These are phyloP conservation scores for Thalassoma bifasciatum DNA, from an alignment of 2,113 vertebrate genomes.

Conservation along the genomic window DNA sequence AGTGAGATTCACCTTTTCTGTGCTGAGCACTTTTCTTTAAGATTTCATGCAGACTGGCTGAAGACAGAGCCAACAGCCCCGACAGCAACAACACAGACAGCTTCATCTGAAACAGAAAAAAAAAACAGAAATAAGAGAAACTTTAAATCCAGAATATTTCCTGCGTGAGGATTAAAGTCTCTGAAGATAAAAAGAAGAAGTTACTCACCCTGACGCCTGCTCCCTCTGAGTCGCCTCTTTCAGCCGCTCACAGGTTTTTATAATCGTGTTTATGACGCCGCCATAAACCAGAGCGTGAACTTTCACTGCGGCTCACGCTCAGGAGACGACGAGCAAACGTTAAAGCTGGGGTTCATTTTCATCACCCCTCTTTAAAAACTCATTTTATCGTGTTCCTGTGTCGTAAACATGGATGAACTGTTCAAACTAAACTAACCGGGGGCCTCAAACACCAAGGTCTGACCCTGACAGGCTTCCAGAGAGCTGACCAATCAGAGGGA, in stretches of 20 bases:
- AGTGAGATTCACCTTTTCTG: slow-evolving; percentile 43
- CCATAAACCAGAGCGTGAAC: slow-evolving; percentile 62
- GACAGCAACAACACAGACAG: slow-evolving; percentile 44
- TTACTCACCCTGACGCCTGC: slow-evolving; percentile 63
- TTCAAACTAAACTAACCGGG: no score
- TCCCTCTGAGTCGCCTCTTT: slow-evolving; percentile 21
- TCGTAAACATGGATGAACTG: no score
- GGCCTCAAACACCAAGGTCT: no score
- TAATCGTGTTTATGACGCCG: slow-evolving; percentile 59
- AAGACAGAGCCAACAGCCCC: slow-evolving; percentile 55
- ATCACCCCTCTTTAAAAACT: no score
- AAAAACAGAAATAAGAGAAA: no score
- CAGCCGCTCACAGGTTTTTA: slow-evolving; percentile 55
- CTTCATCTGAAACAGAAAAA: slow-evolving; percentile 60
- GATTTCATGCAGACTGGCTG: slow-evolving; percentile 55
- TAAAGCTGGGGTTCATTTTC: no score
- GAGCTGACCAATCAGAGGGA: no score
- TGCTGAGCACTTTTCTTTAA: slow-evolving; percentile 50
- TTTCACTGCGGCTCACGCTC: slow-evolving; percentile 14
- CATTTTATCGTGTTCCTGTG: no score
- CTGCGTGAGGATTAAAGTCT: no score
- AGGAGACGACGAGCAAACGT: background rate
- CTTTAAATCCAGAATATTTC: no score
- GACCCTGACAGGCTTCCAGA: no score
- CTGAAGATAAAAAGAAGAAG: slow-evolving; percentile 11